phyloP scores from a whole-genome alignment of 2,888 invertebrate genomes.

The Bursaphelenchus okinawaensis region DNA sequence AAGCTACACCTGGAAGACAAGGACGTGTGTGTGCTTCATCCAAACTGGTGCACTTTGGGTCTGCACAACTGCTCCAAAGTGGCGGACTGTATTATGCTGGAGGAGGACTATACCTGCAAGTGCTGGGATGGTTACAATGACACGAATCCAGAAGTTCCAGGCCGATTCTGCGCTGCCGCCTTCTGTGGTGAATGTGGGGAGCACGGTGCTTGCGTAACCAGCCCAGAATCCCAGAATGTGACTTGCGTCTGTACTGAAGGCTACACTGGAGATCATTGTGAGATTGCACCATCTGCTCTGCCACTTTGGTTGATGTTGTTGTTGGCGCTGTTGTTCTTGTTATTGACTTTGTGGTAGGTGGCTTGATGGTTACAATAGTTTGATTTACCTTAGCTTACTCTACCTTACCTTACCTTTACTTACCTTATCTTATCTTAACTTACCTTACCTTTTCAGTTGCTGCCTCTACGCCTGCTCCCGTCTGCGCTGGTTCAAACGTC shows the following conservation, averaged over 20 bases:
- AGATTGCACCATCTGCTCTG: constrained; percentile 22
- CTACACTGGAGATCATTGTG: constrained; percentile 50
- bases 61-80: constrained; percentile 56
- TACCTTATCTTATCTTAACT: background rate
- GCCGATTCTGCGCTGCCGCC: constrained; percentile 49
- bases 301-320: constrained; percentile 12
- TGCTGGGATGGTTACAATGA: constrained; percentile 56
- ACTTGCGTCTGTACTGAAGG: constrained; percentile 56
- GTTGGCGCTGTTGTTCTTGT: constrained; percentile 9
- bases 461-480: constrained; percentile 18
- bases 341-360: constrained; percentile 4
- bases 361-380: background rate
- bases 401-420: background rate
- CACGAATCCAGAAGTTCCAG: constrained; percentile 49
- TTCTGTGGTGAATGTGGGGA: constrained; percentile 50
- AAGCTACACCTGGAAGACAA: background rate
- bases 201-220: constrained; percentile 37
- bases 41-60: constrained; percentile 52
- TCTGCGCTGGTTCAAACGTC: constrained; percentile 22
- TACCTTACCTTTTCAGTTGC: constrained; percentile 16
- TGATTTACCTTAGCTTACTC: background rate
- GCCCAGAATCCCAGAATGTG: constrained; percentile 47
- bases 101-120: constrained; percentile 50
- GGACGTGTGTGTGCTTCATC: background rate
- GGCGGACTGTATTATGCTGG: constrained; percentile 52